phyloP scores from a whole-genome alignment of 1,140 invertebrate genomes.

The Schlechtendalia chinensis region DNA sequence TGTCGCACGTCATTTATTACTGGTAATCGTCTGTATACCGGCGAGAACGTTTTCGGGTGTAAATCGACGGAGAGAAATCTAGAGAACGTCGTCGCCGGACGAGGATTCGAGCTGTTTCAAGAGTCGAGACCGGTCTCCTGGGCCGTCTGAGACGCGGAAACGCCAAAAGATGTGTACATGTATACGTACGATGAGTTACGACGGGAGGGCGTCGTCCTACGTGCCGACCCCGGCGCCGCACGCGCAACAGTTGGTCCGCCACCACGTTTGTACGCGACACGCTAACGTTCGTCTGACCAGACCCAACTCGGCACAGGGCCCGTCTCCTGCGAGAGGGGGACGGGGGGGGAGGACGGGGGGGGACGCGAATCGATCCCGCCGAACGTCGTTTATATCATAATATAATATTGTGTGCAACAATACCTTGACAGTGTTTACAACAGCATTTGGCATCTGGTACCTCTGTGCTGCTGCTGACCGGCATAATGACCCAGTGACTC shows the following conservation, averaged over 20 bases:
- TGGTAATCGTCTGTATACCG: neutral
- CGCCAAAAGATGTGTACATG: too few species aligned
- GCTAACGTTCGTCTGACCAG: too few species aligned
- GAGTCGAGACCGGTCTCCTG: too few species aligned
- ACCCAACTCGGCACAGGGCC: too few species aligned
- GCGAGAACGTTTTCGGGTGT: neutral
- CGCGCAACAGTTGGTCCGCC: too few species aligned
- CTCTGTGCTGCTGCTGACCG: slow-evolving; percentile 49
- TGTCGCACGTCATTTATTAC: slow-evolving; percentile 3
- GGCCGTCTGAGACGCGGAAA: too few species aligned
- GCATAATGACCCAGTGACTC: slow-evolving; percentile 48
- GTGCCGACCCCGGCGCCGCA: too few species aligned
- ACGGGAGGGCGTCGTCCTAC: too few species aligned
- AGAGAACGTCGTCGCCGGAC: neutral
- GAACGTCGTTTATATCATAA: neutral
- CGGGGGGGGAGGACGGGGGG: neutral
- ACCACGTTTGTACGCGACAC: too few species aligned
- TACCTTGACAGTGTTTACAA: slow-evolving; percentile 50
- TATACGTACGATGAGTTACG: too few species aligned
- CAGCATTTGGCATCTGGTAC: slow-evolving; percentile 49
- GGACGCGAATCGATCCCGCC: too few species aligned
- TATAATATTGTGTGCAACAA: slow-evolving; percentile 10
- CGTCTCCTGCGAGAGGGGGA: neutral
- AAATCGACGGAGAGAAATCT: neutral
- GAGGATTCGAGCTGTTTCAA: too few species aligned